Evolutionary conservation across 2,797 vertebrate species (phyloP).

Genomic region (Enteromius thamalakanensis): DNA sequence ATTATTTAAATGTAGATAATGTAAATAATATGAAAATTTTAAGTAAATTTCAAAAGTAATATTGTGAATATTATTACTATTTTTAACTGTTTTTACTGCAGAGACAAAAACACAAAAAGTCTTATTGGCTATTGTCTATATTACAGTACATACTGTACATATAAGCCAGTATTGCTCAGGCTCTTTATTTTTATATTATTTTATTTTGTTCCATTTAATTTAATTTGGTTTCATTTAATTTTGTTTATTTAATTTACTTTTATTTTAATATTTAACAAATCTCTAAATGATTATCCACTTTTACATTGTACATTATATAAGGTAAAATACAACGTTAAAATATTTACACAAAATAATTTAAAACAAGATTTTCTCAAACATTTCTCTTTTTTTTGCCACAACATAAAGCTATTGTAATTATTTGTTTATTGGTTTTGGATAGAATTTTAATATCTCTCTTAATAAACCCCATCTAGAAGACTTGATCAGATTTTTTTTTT

Average conservation of each 20-base stretch:
- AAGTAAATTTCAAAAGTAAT: neutral
- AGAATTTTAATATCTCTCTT: neutral
- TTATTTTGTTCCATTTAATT: too few species aligned
- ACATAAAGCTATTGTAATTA: neutral
- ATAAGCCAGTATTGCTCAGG: neutral
- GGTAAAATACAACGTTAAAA: neutral
- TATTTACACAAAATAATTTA: neutral
- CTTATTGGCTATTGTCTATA: neutral
- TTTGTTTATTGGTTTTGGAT: neutral
- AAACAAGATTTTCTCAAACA: neutral
- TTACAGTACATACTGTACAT: too few species aligned
- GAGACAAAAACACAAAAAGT: neutral
- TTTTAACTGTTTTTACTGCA: neutral
- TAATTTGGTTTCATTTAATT: too few species aligned
- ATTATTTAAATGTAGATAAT: too few species aligned
- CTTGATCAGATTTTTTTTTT: neutral
- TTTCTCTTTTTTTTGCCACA: neutral
- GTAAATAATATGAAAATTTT: too few species aligned
- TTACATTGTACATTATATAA: neutral
- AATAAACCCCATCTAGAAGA: neutral
- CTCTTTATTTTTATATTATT: neutral
- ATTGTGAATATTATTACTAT: neutral
- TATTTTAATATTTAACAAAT: neutral
- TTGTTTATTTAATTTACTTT: too few species aligned
- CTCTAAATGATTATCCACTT: neutral